phyloP scores from a whole-genome alignment of 2,797 vertebrate species.

The Gymnoscopelus braueri region DNA sequence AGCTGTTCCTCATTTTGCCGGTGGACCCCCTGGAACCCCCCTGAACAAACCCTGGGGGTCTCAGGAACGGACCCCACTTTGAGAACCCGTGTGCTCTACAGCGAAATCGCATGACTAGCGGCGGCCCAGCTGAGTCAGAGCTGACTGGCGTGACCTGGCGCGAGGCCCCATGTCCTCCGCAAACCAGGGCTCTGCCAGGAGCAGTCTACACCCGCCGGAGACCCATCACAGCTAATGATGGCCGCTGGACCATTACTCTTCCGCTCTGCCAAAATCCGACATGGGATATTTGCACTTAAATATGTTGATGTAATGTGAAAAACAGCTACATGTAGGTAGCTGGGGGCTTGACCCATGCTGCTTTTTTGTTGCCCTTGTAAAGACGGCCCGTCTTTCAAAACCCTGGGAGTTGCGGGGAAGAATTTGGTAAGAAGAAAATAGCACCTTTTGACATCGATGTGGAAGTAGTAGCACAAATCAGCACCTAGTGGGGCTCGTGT shows the following conservation, averaged over 20 bases:
- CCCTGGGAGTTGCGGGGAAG: constrained; percentile 24
- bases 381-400: constrained; percentile 49
- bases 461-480: not conserved
- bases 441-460: not conserved
- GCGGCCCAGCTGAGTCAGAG: constrained; percentile 15
- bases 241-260: constrained; percentile 39
- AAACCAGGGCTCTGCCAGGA: constrained; percentile 35
- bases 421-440: constrained; percentile 17
- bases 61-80: too few species aligned
- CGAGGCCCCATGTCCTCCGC: constrained; percentile 32
- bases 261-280: constrained; percentile 32
- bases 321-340: constrained; percentile 29
- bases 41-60: too few species aligned
- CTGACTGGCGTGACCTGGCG: constrained; percentile 35
- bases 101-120: too few species aligned
- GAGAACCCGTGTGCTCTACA: too few species aligned
- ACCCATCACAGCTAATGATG: constrained; percentile 51
- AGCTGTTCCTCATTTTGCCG: too few species aligned
- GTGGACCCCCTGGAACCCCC: too few species aligned
- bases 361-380: constrained; percentile 35
- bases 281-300: constrained; percentile 51
- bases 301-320: constrained; percentile 48
- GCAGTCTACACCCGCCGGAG: constrained; percentile 22
- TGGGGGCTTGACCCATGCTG: constrained; percentile 35
- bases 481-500: constrained; percentile 14